Evolutionary conservation across 2,113 vertebrate species (phyloP), one percentile per base, ranked within the genome.

Genomic region (Ondatra zibethicus): DNA sequence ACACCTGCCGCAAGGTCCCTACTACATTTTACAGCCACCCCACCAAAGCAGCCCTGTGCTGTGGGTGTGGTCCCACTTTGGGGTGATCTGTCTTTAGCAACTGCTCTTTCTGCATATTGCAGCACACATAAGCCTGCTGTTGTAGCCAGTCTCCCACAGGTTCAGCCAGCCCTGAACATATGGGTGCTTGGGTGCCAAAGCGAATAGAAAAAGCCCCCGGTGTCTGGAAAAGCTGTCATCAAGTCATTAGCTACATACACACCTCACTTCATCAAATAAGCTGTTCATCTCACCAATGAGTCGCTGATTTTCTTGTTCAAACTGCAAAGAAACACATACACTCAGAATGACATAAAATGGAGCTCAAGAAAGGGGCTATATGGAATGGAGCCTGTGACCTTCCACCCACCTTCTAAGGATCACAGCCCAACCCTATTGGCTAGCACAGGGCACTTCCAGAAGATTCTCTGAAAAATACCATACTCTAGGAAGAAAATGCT

Each of bases 201-300:
- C 5, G 29, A 72, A 58, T n/a, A 21, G 39, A 19, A 31, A 0
- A 19, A 36, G 76, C 2, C 13, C 82, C 39, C 0, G 2, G 45
- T 14, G 27, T 17, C 29, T 1, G 36, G 39, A 14, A 27, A 58
- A 61, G 85, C 0, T 13, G 27, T 1, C 6, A 21, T 0, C 1
- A 25, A 84, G 81, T n/a, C 42, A 3, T 11, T 10, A 1, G 78
- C 80, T n/a, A 23, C 42, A 84, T 98, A 99, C 99, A 65, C 98
- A 99, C 99, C 99, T 99, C 84, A 99, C 99, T 99, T 99, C 99
- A 94, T 99, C 99, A 42, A 99, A 99, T 95, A 99, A 98, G 93
- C 98, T 99, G 98, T 99, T 99, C 99, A 99, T 99, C 97, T 99
- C 99, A 55, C 99, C 99, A 63, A 99, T 99, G 52, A 99, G 98